Base-by-base conservation (phyloP, 2,797 vertebrate genomes). In the Sus cebifrons region DNA sequence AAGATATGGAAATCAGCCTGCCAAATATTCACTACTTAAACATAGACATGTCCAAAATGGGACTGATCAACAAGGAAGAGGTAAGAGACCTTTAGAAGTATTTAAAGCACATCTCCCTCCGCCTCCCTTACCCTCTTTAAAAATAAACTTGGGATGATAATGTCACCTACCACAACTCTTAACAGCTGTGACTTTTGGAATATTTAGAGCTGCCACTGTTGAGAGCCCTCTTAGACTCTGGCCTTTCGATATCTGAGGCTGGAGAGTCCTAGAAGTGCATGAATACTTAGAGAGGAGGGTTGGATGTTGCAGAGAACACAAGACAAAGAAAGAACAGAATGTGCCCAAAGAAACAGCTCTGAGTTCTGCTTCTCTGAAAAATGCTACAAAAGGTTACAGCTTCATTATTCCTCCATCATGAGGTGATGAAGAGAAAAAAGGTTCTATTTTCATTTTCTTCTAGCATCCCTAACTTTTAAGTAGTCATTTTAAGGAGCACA, bases 21-120 rank as follows among this genome's bases (percentile, higher is more conserved):
- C 99, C 99, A 49, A 99, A 99, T 98, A 99, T 99, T 87, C 99
- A 99, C 97, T 99, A 99, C 97, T 98, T 99, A 91, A 99, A 98
- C 14, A 98, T 99, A 74, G 99, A 99, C 98, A 99, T 99, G 99
- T 99, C 99, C 94, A 99, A 99, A 98, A 98, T 99, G 97, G 99
- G 99, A 67, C 96, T 99, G 67, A 94, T 73, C 94, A 99, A 99
- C 96, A 99, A 99, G 83, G 99, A 99, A 89, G 99, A 99, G 99
- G 99, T 99, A 98, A 99, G 99, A 98, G 82, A 94, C 96, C 56
- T 49, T 71, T 87, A 25, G 67, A 96, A 94, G 88, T 32, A 86
- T 56, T 86, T 44, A 49, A 60, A 84, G 32, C 23, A 40, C 12
- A 11, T 18, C 82, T 21, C 67, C 29, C 18, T 7, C 58, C 25